A percentile compares a stretch with the other conserved stretches of the same genome.
Evolutionary conservation across 2,888 invertebrate species (phyloP).

Genomic region (Cheilosia impressa): DNA sequence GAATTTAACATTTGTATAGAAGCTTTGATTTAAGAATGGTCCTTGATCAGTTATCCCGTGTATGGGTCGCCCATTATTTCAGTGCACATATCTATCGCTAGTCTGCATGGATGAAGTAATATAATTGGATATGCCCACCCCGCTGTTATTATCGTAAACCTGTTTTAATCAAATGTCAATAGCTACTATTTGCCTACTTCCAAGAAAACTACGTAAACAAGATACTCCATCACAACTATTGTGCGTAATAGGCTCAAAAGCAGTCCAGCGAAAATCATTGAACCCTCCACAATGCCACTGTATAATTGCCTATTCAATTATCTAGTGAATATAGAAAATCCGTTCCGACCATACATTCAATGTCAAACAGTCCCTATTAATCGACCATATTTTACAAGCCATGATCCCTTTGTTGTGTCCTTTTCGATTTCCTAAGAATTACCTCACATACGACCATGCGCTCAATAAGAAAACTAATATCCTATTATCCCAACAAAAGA

Average conservation of each 20-base stretch:
- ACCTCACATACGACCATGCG: slow-evolving; percentile 22
- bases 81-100: too few relatives aligned
- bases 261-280: neutral
- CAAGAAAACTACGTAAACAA: slow-evolving; percentile 16
- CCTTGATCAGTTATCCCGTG: too few relatives aligned
- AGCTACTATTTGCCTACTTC: neutral
- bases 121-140: too few relatives aligned
- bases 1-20: too few relatives aligned
- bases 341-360: slow-evolving; percentile 38
- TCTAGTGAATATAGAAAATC: slow-evolving; percentile 34
- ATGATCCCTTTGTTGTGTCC: slow-evolving; percentile 28
- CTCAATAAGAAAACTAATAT: slow-evolving; percentile 45
- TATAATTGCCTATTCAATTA: slow-evolving; percentile 41
- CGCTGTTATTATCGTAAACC: too few relatives aligned
- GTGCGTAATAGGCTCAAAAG: neutral
- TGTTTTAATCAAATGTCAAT: neutral
- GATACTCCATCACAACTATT: slow-evolving; percentile 12
- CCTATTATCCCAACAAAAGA: slow-evolving; percentile 59
- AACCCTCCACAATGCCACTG: slow-evolving; percentile 2
- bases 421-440: slow-evolving; percentile 16
- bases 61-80: too few relatives aligned
- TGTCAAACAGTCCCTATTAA: slow-evolving; percentile 39
- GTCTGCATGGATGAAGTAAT: too few relatives aligned
- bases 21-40: too few relatives aligned
- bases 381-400: slow-evolving; percentile 39